Conservation (phyloP, 2,888 invertebrate genomes). For the Cryptocephalus moraei region DNA sequence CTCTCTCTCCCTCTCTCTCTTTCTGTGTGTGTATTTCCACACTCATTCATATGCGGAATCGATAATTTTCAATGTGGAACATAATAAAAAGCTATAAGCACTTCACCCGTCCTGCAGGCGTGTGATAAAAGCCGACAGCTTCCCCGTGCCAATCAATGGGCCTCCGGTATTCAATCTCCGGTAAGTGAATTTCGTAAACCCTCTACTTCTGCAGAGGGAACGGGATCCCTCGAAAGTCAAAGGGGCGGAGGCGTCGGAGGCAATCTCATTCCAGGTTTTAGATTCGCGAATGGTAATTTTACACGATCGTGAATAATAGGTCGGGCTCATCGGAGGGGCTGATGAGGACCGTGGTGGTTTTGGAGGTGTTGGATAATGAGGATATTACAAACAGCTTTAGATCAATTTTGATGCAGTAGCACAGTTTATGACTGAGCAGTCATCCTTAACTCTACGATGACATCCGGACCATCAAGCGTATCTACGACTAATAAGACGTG, state of each 20-base stretch:
- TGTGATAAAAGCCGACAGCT: slow-evolving; percentile 32
- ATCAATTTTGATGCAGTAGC: too few species aligned
- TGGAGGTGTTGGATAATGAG: too few species aligned
- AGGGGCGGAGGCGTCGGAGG: slow-evolving; percentile 13
- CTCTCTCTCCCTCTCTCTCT: too few species aligned
- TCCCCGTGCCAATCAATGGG: slow-evolving; percentile 31
- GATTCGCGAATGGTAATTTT: slow-evolving; percentile 19
- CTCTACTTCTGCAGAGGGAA: slow-evolving; percentile 7
- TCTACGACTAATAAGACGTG: too few species aligned
- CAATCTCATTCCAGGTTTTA: slow-evolving; percentile 16
- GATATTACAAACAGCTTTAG: too few species aligned
- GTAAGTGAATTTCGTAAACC: slow-evolving; percentile 29
- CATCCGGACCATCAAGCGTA: too few species aligned
- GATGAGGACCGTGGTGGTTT: too few species aligned
- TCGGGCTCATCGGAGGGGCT: too few species aligned
- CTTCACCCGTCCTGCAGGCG: too few species aligned
- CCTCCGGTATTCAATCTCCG: slow-evolving; percentile 29
- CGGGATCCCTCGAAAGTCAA: slow-evolving; percentile 20
- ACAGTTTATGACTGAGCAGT: too few species aligned
- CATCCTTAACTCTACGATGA: too few species aligned
- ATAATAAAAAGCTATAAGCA: slow-evolving; percentile 26
- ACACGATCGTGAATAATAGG: not conserved
- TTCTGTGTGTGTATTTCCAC: too few species aligned
- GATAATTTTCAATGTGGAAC: slow-evolving; percentile 31
- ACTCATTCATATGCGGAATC: slow-evolving; percentile 31